Conservation (phyloP, 2,888 invertebrate genomes). For the Vanessa cardui region DNA sequence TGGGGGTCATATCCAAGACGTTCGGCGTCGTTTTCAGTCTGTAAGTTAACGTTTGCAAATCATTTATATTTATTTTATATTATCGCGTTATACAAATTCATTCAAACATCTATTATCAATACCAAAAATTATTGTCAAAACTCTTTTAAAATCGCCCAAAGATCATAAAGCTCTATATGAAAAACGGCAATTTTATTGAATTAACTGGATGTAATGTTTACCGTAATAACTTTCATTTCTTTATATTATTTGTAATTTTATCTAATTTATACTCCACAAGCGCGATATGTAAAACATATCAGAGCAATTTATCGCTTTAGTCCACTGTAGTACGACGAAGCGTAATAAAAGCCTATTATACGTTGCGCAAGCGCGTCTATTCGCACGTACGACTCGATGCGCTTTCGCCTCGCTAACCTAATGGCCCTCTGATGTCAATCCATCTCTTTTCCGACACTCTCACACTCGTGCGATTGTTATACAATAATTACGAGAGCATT, state of each 20-base stretch:
- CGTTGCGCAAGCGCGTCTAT: slow-evolving; percentile 73
- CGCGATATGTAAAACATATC: slow-evolving; percentile 46
- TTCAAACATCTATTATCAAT: too few relatives aligned
- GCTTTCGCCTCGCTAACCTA: slow-evolving; percentile 48
- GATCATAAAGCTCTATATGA: background rate
- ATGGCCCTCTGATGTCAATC: slow-evolving; percentile 37
- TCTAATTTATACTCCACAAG: slow-evolving; percentile 26
- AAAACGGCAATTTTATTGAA: too few relatives aligned
- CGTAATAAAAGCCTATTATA: slow-evolving; percentile 58
- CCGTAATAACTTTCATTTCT: slow-evolving; percentile 14
- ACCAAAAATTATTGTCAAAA: too few relatives aligned
- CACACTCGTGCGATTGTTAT: slow-evolving; percentile 48
- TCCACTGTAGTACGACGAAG: slow-evolving; percentile 44
- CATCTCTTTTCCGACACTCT: background rate
- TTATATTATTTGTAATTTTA: background rate
- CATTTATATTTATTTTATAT: too few relatives aligned
- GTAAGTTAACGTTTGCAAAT: slow-evolving; percentile 79
- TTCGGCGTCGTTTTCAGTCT: slow-evolving; percentile 91
- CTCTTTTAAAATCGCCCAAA: too few relatives aligned
- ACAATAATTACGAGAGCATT: slow-evolving; percentile 65
- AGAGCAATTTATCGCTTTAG: slow-evolving; percentile 51
- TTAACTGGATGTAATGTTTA: background rate
- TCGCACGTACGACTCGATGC: slow-evolving; percentile 59
- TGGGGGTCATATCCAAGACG: slow-evolving; percentile 90
- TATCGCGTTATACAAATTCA: background rate